Base-by-base conservation (phyloP, 2,888 invertebrate species). In the Saturnia japonica region DNA sequence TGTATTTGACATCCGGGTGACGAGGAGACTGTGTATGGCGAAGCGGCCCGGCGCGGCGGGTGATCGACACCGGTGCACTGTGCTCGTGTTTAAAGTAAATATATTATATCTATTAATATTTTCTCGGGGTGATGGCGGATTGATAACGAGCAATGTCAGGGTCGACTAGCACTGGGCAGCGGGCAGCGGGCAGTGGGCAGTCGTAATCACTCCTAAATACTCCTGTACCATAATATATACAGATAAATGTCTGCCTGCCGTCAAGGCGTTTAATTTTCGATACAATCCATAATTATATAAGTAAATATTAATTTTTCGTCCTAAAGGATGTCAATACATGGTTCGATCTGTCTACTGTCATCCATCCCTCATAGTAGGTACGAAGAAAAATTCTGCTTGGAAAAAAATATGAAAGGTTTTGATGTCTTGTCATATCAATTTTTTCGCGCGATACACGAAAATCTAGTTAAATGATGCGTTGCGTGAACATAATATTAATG, bases 131-230 rank as follows among this genome's bases (percentile, higher is more conserved):
- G 72, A 51, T 67, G 69, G 72, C 54, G 28, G 11, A 47, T 70
- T 72, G 72, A 77, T 73, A 74, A 75, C 70, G 57, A 40, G 70
- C 74, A 77, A 77, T 80, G 78, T 77, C 82, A 80, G 74, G 81
- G 78, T 69, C 76, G 66, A 71, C 74, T 72, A 70, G 69, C 47
- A 19, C 47, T 47, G 7, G 47, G 19, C n/a, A n/a, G n/a, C n/a
- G n/a, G n/a, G n/a, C n/a, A n/a, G n/a, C n/a, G n/a, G n/a, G n/a
- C n/a, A n/a, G n/a, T n/a, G n/a, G n/a, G n/a, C n/a, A n/a, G 19
- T 47, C 47, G 47, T 6, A 1, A 47, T 19, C 47, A 47, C 47
- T 47, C 47, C 47, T 47, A 3, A 47, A 47, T 19, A 19, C 1
- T 47, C 47, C 47, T 47, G 16, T 47, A 19, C 47, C 19, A 19